Conservation (phyloP, 2,888 invertebrate genomes). For the Plagodis dolabraria region DNA sequence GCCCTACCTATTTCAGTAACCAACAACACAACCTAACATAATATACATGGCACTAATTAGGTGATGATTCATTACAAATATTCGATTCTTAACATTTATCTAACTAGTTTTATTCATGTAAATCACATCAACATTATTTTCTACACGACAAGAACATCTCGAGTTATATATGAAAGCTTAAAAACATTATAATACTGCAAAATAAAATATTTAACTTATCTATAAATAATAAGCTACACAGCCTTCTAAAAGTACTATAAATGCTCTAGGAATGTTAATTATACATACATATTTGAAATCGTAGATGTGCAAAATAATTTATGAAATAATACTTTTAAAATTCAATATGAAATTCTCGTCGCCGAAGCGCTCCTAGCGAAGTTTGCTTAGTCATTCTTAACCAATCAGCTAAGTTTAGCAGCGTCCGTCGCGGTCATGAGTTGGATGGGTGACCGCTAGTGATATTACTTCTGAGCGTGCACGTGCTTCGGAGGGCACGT, state of each 20-base stretch:
- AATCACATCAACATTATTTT: conserved; percentile 12
- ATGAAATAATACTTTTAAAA: conserved; percentile 19
- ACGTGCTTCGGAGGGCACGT: too few species aligned
- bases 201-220: conserved; percentile 19
- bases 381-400: too few species aligned
- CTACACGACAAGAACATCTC: not conserved
- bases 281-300: not conserved
- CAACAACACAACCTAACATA: conserved; percentile 37
- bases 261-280: conserved; percentile 38
- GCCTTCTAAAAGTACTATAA: conserved; percentile 45
- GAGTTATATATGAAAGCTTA: not conserved
- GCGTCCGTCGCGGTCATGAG: too few species aligned
- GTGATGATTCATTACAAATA: conserved; percentile 17
- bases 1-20: not conserved
- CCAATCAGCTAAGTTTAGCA: too few species aligned
- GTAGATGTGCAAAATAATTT: conserved; percentile 5
- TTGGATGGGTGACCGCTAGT: too few species aligned
- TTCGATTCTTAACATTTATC: conserved; percentile 4
- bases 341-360: not conserved
- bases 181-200: conserved; percentile 29
- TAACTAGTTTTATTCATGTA: conserved; percentile 1
- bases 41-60: conserved; percentile 54
- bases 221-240: conserved; percentile 40
- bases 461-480: too few species aligned
- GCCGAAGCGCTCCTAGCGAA: too few species aligned